Percentiles rank a stretch among this genome's conserved stretches.
These are phyloP conservation scores for Exaiptasia diaphana DNA, from an alignment of 64 coral and sea anemone genomes.

Conservation along the genomic window DNA sequence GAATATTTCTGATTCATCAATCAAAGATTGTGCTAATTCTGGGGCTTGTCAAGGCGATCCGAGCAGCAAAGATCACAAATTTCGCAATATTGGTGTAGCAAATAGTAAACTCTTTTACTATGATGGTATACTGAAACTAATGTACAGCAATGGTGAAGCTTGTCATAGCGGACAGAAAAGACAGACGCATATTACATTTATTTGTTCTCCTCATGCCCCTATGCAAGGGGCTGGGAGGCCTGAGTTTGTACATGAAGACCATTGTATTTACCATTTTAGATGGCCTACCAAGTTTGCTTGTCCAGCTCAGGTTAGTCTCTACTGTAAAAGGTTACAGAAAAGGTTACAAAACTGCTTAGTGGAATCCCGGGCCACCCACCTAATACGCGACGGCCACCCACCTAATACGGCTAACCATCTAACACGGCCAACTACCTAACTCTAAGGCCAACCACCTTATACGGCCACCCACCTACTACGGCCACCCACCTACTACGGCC, in stretches of 20 bases:
- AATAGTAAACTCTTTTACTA: conserved; percentile 62
- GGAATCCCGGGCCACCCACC: too few species aligned
- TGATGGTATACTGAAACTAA: conserved; percentile 84
- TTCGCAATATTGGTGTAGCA: not conserved
- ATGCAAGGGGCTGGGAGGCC: conserved; percentile 5
- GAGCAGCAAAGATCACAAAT: not conserved
- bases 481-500: too few species aligned
- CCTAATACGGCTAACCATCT: too few species aligned
- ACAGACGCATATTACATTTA: conserved; percentile 61
- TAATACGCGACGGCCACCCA: too few species aligned
- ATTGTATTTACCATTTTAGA: conserved; percentile 69
- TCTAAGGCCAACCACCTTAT: too few species aligned
- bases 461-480: too few species aligned
- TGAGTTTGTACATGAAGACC: conserved; percentile 52
- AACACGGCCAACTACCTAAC: too few species aligned
- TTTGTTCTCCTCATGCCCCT: conserved; percentile 38
- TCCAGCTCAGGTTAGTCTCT: conserved; percentile 71
- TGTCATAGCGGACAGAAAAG: conserved; percentile 15
- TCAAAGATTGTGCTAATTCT: not conserved
- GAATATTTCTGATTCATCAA: too few species aligned
- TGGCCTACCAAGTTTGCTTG: conserved; percentile 86
- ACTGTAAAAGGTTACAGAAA: too few species aligned
- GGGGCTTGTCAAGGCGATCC: conserved; percentile 39
- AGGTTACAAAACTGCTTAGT: not conserved
- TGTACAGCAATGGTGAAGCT: conserved; percentile 22